Evolutionary conservation across 2,113 vertebrate species (phyloP), one percentile per base, ranked within the genome.

Genomic region (Osmerus mordax): DNA sequence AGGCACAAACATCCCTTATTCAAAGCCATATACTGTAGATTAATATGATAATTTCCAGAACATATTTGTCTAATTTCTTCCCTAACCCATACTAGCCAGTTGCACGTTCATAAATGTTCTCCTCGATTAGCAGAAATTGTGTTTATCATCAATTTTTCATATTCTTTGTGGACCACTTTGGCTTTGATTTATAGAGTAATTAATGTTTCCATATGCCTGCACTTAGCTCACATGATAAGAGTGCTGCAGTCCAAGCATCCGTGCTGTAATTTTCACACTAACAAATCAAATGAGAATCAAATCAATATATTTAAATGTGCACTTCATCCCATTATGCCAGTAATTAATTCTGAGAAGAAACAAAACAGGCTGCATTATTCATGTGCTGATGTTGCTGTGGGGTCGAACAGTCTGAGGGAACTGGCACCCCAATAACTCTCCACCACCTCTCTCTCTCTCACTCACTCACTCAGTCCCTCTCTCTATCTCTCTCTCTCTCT

Each of bases 261-360:
- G 7, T 11, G 53, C 67, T 70, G 59, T 62, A 55, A 61, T 79
- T 82, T 81, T 68, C 64, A 77, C 62, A 47, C 53, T n/a, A 54
- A 63, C 71, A 78, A 73, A 70, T 76, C 25, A 63, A 78, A 41
- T 23, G n/a, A 65, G 19, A 77, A 79, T 73, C 0, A 72, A 78
- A 68, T 82, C 58, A 61, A 63, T 75, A 77, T 51, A 71, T 83
- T 87, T 78, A 67, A 78, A 81, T 78, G 62, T 66, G 58, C 29
- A 70, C 69, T 63, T 72, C 52, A 41, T 65, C 41, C 72, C 53
- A 62, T 81, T 71, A 70, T 52, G 67, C 64, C 51, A 76, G 72
- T 81, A 78, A 78, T 78, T 83, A 81, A 84, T 75, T 74, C 72
- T 61, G 18, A 69, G 67, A 59, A 63, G 65, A 72, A 79, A 77